A percentile compares a stretch with the other conserved stretches of the same genome.
phyloP scores from a whole-genome alignment of 2,113 vertebrate genomes.

The Xenus cinereus region DNA sequence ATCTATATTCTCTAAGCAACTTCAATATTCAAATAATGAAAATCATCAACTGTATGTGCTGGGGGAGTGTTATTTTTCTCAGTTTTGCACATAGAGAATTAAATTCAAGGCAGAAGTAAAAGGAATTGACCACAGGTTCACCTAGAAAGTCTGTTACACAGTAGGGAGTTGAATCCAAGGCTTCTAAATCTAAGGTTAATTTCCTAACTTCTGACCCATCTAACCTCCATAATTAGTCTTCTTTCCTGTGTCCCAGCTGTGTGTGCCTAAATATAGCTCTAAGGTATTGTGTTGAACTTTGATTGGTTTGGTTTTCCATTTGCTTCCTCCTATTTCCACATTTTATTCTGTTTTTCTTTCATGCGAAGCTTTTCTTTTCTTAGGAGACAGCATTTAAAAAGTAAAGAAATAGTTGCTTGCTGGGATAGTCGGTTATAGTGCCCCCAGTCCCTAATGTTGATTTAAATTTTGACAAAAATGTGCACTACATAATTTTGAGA shows the following conservation, averaged over 20 bases:
- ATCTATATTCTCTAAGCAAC: not conserved
- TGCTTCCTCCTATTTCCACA: not conserved
- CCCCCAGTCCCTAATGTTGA: fast-evolving
- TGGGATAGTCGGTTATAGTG: fast-evolving
- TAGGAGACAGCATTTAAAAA: not conserved
- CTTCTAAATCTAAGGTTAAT: slow-evolving; percentile 21
- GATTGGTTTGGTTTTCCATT: not conserved
- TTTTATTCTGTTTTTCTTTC: not conserved
- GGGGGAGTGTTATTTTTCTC: not conserved
- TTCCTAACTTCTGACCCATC: not conserved
- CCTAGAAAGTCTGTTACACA: not conserved
- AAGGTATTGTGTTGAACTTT: not conserved
- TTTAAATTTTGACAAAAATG: not conserved
- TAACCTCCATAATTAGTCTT: not conserved
- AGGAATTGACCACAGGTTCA: not conserved
- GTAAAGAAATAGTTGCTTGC: not conserved
- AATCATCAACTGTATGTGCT: not conserved
- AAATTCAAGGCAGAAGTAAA: not conserved
- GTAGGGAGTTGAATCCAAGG: not conserved
- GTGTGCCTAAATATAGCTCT: not conserved
- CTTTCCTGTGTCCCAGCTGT: not conserved
- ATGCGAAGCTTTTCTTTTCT: not conserved
- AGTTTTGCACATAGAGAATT: not conserved
- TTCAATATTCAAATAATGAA: not conserved
- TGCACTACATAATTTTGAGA: not conserved